Conservation (phyloP, 92 coral and sea anemone genomes). For the Palythoa caribaeorum region DNA sequence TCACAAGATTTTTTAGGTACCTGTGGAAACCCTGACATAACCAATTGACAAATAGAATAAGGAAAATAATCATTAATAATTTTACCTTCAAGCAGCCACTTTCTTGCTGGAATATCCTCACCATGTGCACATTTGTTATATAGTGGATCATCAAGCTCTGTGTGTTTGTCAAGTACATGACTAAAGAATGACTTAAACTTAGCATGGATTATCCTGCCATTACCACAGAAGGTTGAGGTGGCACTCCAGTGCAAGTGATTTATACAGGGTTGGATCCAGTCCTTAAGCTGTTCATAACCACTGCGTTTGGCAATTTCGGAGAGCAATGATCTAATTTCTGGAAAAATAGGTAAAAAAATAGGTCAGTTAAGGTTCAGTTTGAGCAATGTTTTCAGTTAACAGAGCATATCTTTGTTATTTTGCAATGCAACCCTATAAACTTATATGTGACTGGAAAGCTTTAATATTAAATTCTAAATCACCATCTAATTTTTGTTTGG, state of each 20-base stretch:
- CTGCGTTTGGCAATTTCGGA: no score
- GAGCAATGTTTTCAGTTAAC: no score
- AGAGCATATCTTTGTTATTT: no score
- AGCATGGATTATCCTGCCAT: constrained; percentile 55
- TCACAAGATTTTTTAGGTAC: neutral
- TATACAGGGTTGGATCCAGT: constrained; percentile 66
- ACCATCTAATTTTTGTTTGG: no score
- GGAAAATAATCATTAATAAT: neutral
- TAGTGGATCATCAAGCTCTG: constrained; percentile 48
- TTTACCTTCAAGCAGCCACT: constrained; percentile 62
- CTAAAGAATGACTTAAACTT: constrained; percentile 57
- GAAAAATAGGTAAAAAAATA: neutral
- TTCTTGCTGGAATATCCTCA: constrained; percentile 51
- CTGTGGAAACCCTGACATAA: neutral
- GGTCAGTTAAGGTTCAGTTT: neutral
- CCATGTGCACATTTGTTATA: constrained; percentile 62
- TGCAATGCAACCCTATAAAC: no score
- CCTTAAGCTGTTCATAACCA: constrained; percentile 57
- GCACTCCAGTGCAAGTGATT: constrained; percentile 73
- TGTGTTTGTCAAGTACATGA: constrained; percentile 58
- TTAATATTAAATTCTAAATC: no score
- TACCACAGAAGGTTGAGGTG: constrained; percentile 56
- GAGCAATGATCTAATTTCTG: neutral
- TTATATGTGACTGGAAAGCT: no score
- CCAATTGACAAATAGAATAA: neutral